Base-by-base conservation (phyloP, 2,113 vertebrate genomes). In the Apistogramma diplotaenia region DNA sequence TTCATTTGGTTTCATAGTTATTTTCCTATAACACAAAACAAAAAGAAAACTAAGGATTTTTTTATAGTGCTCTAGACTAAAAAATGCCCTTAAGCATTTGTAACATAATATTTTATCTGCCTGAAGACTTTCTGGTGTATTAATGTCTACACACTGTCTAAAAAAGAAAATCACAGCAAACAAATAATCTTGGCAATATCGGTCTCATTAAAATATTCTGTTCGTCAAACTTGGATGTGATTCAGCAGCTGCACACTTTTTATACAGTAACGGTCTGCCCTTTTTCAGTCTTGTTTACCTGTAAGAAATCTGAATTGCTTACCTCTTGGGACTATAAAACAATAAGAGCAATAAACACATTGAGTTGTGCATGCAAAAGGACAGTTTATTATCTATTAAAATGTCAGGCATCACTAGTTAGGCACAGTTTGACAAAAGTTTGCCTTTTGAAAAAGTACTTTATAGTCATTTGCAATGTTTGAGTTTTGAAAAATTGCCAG, bases 381-480 rank as follows among this genome's bases (percentile, higher is more conserved):
- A 31, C n/a, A 80, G 61, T 73, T 84, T 54, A 51, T 87, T 85
- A 88, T 81, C 57, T 25, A 78, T 87, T 78, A 54, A 74, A 78
- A 81, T 71, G 62, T 18, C 35, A 59, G 25, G 76, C 73, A 53
- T 84, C 58, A 55, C 31, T 57, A 49, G 62, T 77, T 61, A 59
- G 13, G 19, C 8, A 35, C 33, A 35, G 51, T 51, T 73, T 85
- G 85, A 83, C 75, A 82, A 49, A 74, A 78, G 65, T 71, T 76
- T 73, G 8, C 55, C 79, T 29, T 60, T 86, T 75, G 8, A 73
- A 87, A 81, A 67, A 65, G 56, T 55, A 57, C 35, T 57, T 87
- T 78, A 59, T 51, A 76, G 70, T 71, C 25, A n/a, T 8, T 18
- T 49, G 25, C 49, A 62, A 13, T 33, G 55, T 73, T 65, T 49